Base-by-base conservation (phyloP, 2,113 vertebrate species). In the Silurus glanis region DNA sequence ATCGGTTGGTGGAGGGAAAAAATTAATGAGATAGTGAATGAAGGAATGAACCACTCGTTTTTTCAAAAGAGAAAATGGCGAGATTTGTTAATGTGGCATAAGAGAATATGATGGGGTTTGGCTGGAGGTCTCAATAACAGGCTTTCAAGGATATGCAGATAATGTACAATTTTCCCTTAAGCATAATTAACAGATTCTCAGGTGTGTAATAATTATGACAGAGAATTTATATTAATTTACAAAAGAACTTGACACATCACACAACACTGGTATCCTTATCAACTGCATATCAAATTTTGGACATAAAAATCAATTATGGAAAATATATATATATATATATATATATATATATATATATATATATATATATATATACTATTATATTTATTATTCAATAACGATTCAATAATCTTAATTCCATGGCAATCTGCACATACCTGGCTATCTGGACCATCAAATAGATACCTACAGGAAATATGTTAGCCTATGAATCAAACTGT, bases 11-110 rank as follows among this genome's bases (percentile, higher is more conserved):
- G 47, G 67, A 17, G 66, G 14, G 84, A 91, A 89, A 74, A 92
- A 64, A 87, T 94, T 91, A 94, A 93, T 92, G 93, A 92, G 92
- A 87, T 72, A 79, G 92, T 89, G 91, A 91, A 92, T 93, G 93
- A 92, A 93, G 91, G 91, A 89, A 89, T 78, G 85, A 83, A 88
- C 84, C 45, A 64, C 89, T 92, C 89, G 72, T 83, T 82, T 87
- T 83, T 85, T 87, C 71, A 67, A n/a, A 19, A 74, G 53, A 84
- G 23, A 67, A 55, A 25, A 59, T 25, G 55, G 53, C 12, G 7
- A 37, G 28, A 78, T 61, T 74, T 86, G 58, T 80, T 78, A 80
- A 82, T 87, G 45, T 53, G 59, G 72, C 56, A 71, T 37, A 83
- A 58, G 53, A 85, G 64, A 78, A 59, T 55, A 47, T 23, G 74